phyloP scores from a whole-genome alignment of 2,797 vertebrate genomes.

The Myotis pilosus region DNA sequence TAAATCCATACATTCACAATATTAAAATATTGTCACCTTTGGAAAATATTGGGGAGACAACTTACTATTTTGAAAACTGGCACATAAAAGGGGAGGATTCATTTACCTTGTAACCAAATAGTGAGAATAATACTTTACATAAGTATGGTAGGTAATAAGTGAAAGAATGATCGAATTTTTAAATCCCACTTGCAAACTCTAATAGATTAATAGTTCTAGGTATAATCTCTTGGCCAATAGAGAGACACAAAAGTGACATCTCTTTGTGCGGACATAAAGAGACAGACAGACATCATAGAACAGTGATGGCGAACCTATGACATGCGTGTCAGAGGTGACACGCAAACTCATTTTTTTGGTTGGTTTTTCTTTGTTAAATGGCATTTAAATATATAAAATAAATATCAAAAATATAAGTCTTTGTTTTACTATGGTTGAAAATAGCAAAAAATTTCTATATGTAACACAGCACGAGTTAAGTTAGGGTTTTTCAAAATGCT shows the following conservation, averaged over 20 bases:
- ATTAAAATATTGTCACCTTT: slow-evolving; percentile 29
- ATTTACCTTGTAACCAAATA: slow-evolving; percentile 23
- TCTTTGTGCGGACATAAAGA: neutral
- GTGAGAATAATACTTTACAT: neutral
- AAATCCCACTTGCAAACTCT: slow-evolving; percentile 5
- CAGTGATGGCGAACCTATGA: no score
- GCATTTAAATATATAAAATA: no score
- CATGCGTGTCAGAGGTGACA: no score
- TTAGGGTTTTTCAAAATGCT: no score
- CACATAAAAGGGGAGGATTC: slow-evolving; percentile 14
- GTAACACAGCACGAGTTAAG: no score
- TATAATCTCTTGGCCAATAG: neutral
- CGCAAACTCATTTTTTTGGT: no score
- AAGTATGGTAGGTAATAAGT: slow-evolving; percentile 33
- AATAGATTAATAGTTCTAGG: slow-evolving; percentile 6
- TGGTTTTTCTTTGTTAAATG: no score
- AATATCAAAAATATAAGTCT: no score
- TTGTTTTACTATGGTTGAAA: no score
- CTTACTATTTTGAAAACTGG: slow-evolving; percentile 30
- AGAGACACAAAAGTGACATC: neutral
- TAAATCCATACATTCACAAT: slow-evolving; percentile 1
- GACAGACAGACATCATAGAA: neutral
- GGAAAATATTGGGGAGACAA: neutral
- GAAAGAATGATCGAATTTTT: slow-evolving; percentile 13
- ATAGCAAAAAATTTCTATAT: no score